These are phyloP conservation scores for Criorhina ranunculi DNA, from an alignment of 2,888 invertebrate species.

Conservation along the genomic window DNA sequence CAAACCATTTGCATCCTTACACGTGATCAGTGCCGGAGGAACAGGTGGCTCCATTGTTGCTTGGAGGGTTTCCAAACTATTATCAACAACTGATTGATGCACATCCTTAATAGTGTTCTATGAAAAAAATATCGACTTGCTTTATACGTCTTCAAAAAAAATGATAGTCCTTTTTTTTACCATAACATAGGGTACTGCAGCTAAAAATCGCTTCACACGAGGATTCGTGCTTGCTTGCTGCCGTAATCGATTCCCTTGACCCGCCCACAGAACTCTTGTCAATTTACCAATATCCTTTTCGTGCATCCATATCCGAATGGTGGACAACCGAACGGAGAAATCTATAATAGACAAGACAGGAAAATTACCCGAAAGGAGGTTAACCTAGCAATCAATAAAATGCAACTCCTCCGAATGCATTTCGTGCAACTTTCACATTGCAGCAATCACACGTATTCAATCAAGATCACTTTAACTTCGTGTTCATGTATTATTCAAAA, in stretches of 20 bases:
- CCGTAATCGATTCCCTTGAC: conserved; percentile 92
- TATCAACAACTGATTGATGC: conserved; percentile 91
- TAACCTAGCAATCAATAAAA: not conserved
- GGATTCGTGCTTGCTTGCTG: conserved; percentile 94
- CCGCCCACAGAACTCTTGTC: conserved; percentile 95
- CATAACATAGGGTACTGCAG: conserved; percentile 97
- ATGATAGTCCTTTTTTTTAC: conserved; percentile 85
- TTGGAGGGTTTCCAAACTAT: conserved; percentile 90
- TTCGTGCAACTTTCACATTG: conserved; percentile 48
- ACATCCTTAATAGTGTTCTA: conserved; percentile 93
- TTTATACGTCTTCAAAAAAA: not conserved
- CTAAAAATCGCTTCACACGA: conserved; percentile 92
- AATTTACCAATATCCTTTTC: conserved; percentile 94
- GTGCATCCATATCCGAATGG: conserved; percentile 98
- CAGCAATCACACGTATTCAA: conserved; percentile 69
- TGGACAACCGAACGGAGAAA: conserved; percentile 92
- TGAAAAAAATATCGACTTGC: conserved; percentile 77
- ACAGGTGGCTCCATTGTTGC: conserved; percentile 89
- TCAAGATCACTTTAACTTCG: conserved; percentile 73
- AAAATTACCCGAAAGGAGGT: conserved; percentile 12
- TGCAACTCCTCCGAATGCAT: conserved; percentile 17
- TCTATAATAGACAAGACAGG: conserved; percentile 84
- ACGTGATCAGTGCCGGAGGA: conserved; percentile 89
- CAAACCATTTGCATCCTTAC: conserved; percentile 92
- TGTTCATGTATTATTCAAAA: conserved; percentile 67